Evolutionary conservation across 2,113 vertebrate species (phyloP).

Genomic region (Pomatorhinus ruficollis): DNA sequence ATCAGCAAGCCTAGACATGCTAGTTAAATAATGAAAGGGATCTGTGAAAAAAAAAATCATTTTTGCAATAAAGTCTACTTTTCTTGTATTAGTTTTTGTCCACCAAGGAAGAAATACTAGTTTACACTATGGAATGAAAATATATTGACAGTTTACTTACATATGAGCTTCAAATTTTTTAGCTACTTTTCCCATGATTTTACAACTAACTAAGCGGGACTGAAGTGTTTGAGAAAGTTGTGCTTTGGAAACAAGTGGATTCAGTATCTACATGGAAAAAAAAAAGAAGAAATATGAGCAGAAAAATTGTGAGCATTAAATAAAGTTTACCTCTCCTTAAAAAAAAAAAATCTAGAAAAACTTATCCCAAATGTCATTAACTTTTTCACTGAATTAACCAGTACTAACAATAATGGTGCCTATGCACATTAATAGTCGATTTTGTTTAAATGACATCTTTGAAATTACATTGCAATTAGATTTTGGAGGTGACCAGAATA

Average conservation of each 20-base stretch:
- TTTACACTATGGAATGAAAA: not conserved
- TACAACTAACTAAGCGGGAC: constrained; percentile 89
- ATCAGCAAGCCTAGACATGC: not conserved
- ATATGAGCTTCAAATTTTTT: constrained; percentile 88
- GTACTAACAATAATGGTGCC: not conserved
- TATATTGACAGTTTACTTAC: constrained; percentile 78
- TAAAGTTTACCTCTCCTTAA: not conserved
- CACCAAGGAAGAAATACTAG: not conserved
- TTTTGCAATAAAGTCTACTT: not conserved
- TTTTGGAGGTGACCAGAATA: not conserved
- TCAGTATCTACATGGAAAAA: constrained; percentile 82
- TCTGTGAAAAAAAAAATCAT: not conserved
- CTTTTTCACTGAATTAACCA: not conserved
- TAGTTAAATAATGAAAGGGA: not conserved
- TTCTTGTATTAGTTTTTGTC: not conserved
- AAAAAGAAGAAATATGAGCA: not conserved
- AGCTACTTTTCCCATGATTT: constrained; percentile 90
- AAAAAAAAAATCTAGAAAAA: not conserved
- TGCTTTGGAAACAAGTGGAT: constrained; percentile 88
- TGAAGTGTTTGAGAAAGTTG: constrained; percentile 90
- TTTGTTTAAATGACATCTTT: not conserved
- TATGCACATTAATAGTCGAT: not conserved
- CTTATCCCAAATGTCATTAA: not conserved
- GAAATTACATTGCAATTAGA: not conserved
- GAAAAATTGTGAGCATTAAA: not conserved